Evolutionary conservation across 1,140 invertebrate genomes (phyloP), one percentile per base, ranked within the genome.

Genomic region (Caerostris darwini): DNA sequence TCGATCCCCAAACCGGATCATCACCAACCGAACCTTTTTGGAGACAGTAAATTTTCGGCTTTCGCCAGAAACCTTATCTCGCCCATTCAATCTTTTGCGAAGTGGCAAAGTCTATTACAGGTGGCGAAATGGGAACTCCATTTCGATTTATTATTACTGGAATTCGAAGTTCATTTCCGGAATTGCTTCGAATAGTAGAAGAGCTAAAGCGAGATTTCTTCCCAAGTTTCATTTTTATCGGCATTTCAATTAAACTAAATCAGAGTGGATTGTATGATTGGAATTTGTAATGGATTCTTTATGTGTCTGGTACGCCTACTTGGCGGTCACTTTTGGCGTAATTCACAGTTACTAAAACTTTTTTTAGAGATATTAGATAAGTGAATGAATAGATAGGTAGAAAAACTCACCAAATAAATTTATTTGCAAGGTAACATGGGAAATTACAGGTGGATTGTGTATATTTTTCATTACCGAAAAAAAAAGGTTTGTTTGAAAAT

Each of bases 1-100:
- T 85, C 82, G 82, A 85, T 85, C 82, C 34, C 50, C 17, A 85
- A 85, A 85, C 82, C 82, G 82, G 82, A 85, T 85, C 57, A 17
- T 7, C 17, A 12, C 34, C 14, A 8, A 34, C 57, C 19, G 3
- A 10, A 10, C 17, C 6, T 77, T 85, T 85, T 85, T 19, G n/a
- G 54, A 57, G 82, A 85, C 82, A 85, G 82, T 85, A 56, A 57
- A 57, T 34, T 77, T 77, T 77, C 71, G 50, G 71, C 34, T 77
- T 77, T 77, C 71, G 50, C 50, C 6, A n/a, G 53, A 34, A 77
- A 50, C 34, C 34, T 50, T 77, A 77, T 77, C 71, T 0, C 71
- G 10, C 53, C 50, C 71, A 50, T 77, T 77, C 12, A 50, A 77
- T 12, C 7, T 12, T 53, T 50, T 77, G 71, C 53, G 50, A 77